These are phyloP conservation scores for Cylas formicarius DNA, from an alignment of 1,140 invertebrate genomes.

Conservation along the genomic window DNA sequence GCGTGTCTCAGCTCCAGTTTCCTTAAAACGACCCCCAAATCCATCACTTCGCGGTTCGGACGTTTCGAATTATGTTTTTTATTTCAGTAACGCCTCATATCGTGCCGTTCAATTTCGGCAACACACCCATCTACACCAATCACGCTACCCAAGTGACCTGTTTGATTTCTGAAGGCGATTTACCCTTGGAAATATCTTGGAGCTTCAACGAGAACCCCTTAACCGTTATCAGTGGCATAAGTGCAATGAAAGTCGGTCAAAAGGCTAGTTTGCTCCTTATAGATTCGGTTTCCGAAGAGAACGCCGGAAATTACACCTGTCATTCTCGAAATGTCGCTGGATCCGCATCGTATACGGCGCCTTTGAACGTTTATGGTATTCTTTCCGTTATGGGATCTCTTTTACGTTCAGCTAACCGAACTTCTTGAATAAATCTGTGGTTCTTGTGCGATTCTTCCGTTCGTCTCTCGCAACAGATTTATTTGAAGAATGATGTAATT, in stretches of 20 bases:
- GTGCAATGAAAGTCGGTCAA: slow-evolving; percentile 57
- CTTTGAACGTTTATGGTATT: slow-evolving; percentile 60
- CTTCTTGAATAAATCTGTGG: background rate
- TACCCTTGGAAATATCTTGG: slow-evolving; percentile 56
- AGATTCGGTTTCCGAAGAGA: slow-evolving; percentile 47
- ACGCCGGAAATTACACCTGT: slow-evolving; percentile 54
- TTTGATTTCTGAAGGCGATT: slow-evolving; percentile 57
- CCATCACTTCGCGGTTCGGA: background rate
- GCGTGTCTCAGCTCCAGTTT: slow-evolving; percentile 32
- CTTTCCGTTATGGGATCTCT: slow-evolving; percentile 11
- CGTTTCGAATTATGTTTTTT: slow-evolving; percentile 9
- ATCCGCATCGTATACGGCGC: slow-evolving; percentile 52
- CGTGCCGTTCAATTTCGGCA: slow-evolving; percentile 53
- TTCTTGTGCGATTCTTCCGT: background rate
- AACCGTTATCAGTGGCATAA: slow-evolving; percentile 43
- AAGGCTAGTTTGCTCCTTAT: slow-evolving; percentile 65
- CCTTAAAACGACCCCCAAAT: background rate
- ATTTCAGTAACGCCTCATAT: slow-evolving; percentile 55
- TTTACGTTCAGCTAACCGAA: slow-evolving; percentile 1
- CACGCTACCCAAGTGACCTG: slow-evolving; percentile 64
- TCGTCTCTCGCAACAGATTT: background rate
- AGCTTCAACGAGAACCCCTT: slow-evolving; percentile 45
- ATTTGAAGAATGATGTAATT: background rate
- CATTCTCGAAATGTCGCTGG: slow-evolving; percentile 40
- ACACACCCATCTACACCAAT: slow-evolving; percentile 59